phyloP scores from a whole-genome alignment of 1,140 invertebrate species.

The Ceratosolen fusciceps region DNA sequence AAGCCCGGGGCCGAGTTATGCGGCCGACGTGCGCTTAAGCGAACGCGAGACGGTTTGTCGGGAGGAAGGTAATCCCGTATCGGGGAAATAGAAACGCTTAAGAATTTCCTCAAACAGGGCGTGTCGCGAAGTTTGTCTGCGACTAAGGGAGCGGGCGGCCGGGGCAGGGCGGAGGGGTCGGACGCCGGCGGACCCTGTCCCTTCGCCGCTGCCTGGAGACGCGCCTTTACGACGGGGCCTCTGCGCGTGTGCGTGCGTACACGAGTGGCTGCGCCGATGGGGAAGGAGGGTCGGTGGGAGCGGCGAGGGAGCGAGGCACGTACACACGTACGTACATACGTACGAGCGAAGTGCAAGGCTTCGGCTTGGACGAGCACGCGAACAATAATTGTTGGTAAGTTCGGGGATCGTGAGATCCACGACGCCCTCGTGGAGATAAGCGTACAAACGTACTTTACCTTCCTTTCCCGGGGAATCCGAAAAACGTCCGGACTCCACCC shows the following conservation, averaged over 20 bases:
- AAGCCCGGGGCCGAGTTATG: too few relatives aligned
- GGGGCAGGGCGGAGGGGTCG: neutral
- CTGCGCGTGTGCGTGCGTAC: too few relatives aligned
- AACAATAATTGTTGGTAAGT: conserved; percentile 11
- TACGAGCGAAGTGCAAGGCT: too few relatives aligned
- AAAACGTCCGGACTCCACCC: too few relatives aligned
- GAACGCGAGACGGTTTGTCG: neutral
- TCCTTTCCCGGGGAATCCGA: neutral
- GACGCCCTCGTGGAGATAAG: neutral
- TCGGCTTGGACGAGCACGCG: neutral
- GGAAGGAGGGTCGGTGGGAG: too few relatives aligned
- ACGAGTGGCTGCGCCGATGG: too few relatives aligned
- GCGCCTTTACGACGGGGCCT: too few relatives aligned
- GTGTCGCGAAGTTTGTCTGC: neutral
- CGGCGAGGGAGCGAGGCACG: too few relatives aligned
- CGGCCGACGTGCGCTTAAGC: neutral
- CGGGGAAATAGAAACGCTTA: too few relatives aligned
- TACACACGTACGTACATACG: too few relatives aligned
- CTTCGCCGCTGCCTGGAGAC: neutral
- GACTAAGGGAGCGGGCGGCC: too few relatives aligned
- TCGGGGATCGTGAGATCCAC: neutral
- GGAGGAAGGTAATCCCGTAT: neutral
- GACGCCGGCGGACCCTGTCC: too few relatives aligned
- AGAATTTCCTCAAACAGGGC: neutral
- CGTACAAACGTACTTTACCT: neutral